Evolutionary conservation across 2,888 invertebrate genomes (phyloP), one percentile per base, ranked within the genome.

Genomic region (Creontiades dilutus): DNA sequence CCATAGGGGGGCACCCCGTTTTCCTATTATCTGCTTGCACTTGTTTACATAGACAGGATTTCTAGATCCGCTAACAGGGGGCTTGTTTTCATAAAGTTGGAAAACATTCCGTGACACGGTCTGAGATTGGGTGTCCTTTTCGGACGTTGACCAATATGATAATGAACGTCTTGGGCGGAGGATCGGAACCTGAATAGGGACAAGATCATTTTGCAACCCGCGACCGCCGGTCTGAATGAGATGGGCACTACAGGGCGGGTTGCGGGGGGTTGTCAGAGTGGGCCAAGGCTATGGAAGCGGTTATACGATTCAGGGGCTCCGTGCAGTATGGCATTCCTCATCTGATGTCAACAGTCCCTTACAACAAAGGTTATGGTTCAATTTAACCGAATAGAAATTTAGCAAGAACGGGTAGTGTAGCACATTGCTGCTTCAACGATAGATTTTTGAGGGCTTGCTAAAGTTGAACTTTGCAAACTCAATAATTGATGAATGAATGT

Each of bases 281-380:
- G 84, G 84, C 84, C 84, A 84, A 84, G 84, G 84, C 84, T 84
- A 14, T 12, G 48, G 52, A 52, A 84, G 55, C 55, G 84, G 82
- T 82, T 80, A n/a, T 13, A 23, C 48, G 37, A 23, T 82, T 52
- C 52, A 52, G 13, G 82, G 82, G 28, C 23, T 27, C 23, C n/a
- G 23, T 12, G 23, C 75, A 12, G 75, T 75, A n/a, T 75, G 55
- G 55, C 16, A 16, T 55, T n/a, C 3, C 14, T 16, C 7, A n/a
- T 13, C 2, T 13, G 13, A 55, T 55, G 13, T 55, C 13, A 55
- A 55, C 16, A 13, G 16, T 55, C 14, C 14, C 13, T 16, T 13
- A 2, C 4, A 55, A 55, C 16, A 55, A 55, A 55, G 4, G 55
- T 55, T 13, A 48, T 13, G n/a, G n/a, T n/a, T n/a, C n/a, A n/a